Evolutionary conservation across 1,140 invertebrate species (phyloP), one percentile per base, ranked within the genome.

Genomic region (Aphelinus certus): DNA sequence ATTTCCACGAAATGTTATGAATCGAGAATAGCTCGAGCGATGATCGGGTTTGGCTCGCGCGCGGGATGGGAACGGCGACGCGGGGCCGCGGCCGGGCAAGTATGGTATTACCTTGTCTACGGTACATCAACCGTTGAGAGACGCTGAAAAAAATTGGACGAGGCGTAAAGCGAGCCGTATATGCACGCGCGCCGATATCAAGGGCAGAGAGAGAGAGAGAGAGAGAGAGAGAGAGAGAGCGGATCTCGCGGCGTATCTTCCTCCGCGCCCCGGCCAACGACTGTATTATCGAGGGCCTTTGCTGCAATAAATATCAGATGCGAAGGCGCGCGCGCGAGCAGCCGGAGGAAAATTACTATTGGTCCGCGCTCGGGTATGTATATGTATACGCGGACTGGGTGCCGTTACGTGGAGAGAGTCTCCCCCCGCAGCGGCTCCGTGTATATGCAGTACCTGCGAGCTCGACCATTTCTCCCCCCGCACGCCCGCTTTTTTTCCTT

Each of bases 241-340:
- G 26, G 26, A 26, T 26, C 26, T 26, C 26, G n/a, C 43, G 1
- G 47, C 61, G 42, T 48, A 55, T 65, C 73, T 70, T 69, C 66
- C 46, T 49, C 53, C 55, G 49, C 67, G 63, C 46, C 53, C 7
- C 53, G 61, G 26, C 42, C 48, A 76, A 73, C 74, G 66, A 67
- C 61, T 70, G 61, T 51, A 69, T 76, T 76, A 78, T 76, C 68
- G 71, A 65, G 74, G 64, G 56, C 62, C 56, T 78, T 78, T 78
- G 67, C 47, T 51, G 72, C 65, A 75, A 77, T 77, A 79, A 78
- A 76, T 78, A 76, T 76, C 74, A 46, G 71, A 76, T 64, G 60
- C 65, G 63, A 75, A 72, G 65, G 75, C 72, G 58, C 57, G 62
- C 71, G 58, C 65, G 43, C 7, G n/a, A 60, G 46, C 43, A 48